A percentile compares a stretch with the other conserved stretches of the same genome.
These are phyloP conservation scores for Urosaurus nigricauda DNA, from an alignment of 2,797 vertebrate species.

Conservation along the genomic window DNA sequence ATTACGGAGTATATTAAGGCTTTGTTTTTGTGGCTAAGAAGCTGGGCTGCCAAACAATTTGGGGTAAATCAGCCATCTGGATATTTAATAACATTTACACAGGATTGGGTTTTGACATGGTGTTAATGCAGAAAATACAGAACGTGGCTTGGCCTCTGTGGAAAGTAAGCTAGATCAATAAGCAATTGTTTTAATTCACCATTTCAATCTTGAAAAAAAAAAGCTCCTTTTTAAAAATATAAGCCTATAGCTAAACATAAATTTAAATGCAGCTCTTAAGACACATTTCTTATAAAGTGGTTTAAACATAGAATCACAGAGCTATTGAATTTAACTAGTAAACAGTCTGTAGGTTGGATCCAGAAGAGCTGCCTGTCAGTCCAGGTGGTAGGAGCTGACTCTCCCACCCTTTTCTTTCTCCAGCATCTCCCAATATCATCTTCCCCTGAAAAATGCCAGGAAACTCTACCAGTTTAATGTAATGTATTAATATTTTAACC, in stretches of 20 bases:
- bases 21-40: constrained; percentile 6
- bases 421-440: background rate
- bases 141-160: background rate
- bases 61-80: background rate
- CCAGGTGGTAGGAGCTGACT: background rate
- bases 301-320: background rate
- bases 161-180: background rate
- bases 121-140: background rate
- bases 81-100: background rate
- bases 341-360: background rate
- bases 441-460: background rate
- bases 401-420: background rate
- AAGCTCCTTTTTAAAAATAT: background rate
- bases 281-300: background rate
- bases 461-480: background rate
- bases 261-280: background rate
- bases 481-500: background rate
- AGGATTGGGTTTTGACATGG: background rate
- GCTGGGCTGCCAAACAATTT: constrained; percentile 6
- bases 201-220: background rate
- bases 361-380: background rate
- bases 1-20: background rate
- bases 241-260: background rate
- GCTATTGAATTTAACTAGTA: background rate
- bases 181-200: background rate